Conservation (phyloP, 2,113 vertebrate genomes). For the Caloenas nicobarica region DNA sequence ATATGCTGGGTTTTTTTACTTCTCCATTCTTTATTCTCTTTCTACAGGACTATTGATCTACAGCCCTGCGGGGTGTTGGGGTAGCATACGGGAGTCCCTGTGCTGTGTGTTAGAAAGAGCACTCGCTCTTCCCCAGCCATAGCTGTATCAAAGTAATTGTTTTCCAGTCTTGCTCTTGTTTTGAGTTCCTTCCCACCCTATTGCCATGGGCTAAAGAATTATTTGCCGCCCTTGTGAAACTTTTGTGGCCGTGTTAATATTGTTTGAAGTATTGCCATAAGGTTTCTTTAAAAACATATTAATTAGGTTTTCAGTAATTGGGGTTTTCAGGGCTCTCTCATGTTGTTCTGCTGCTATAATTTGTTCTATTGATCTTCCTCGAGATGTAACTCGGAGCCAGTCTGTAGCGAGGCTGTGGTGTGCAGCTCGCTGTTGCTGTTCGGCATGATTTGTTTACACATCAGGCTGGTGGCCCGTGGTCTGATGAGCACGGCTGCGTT, state of each 20-base stretch:
- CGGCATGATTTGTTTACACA: neutral
- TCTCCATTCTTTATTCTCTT: neutral
- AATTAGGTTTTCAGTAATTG: slow-evolving; percentile 36
- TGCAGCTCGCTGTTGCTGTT: neutral
- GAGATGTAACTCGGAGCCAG: neutral
- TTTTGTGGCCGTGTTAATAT: neutral
- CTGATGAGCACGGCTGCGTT: neutral
- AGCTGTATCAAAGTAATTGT: neutral
- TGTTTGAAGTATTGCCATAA: slow-evolving; percentile 5
- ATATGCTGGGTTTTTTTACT: neutral
- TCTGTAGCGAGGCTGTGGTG: neutral
- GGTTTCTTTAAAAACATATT: slow-evolving; percentile 51
- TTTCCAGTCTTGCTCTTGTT: neutral
- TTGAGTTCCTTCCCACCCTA: slow-evolving; percentile 8
- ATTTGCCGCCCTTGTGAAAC: neutral
- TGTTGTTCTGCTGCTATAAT: slow-evolving; percentile 16
- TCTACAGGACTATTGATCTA: slow-evolving; percentile 1
- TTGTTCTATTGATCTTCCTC: slow-evolving; percentile 44
- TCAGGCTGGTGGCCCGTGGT: neutral
- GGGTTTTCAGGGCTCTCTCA: slow-evolving; percentile 26
- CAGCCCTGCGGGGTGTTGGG: neutral
- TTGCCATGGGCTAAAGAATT: neutral
- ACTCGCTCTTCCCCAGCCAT: neutral
- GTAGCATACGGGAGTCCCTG: neutral
- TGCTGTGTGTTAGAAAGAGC: neutral